Conservation (phyloP, 1,140 invertebrate species). For the Drosophila bifasciata region DNA sequence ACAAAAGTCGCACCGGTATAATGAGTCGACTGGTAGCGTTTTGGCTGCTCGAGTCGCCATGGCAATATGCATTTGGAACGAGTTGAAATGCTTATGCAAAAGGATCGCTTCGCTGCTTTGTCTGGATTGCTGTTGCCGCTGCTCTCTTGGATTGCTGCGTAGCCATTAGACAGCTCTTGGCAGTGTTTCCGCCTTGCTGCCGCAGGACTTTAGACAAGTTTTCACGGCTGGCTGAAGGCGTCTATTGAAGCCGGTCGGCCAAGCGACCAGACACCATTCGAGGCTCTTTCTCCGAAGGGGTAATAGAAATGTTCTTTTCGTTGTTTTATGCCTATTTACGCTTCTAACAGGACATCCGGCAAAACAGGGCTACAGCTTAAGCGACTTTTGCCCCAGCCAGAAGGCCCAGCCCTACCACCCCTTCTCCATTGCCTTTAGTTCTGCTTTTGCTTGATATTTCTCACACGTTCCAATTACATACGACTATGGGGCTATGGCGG, state of each 20-base stretch:
- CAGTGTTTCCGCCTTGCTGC: conserved; percentile 63
- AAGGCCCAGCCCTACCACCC: background rate
- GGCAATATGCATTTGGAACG: conserved; percentile 67
- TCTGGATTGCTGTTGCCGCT: conserved; percentile 35
- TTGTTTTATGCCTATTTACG: conserved; percentile 83
- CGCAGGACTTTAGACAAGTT: conserved; percentile 73
- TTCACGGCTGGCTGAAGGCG: conserved; percentile 63
- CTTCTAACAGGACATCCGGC: conserved; percentile 79
- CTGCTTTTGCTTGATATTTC: conserved; percentile 73
- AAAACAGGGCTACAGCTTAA: conserved; percentile 72
- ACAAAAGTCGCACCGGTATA: conserved; percentile 59
- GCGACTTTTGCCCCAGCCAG: conserved; percentile 29
- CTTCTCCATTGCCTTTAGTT: conserved; percentile 22
- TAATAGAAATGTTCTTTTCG: conserved; percentile 82
- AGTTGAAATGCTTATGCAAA: conserved; percentile 49
- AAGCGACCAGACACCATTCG: conserved; percentile 26
- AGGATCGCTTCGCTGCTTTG: conserved; percentile 50
- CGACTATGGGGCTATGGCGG: conserved; percentile 15
- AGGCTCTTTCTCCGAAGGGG: conserved; percentile 37
- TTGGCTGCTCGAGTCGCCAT: conserved; percentile 59
- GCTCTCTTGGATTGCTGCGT: conserved; percentile 59
- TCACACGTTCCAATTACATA: conserved; percentile 83
- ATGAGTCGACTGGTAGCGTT: conserved; percentile 59
- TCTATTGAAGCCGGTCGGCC: conserved; percentile 12
- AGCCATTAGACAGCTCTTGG: conserved; percentile 79